Evolutionary conservation across 1,140 invertebrate genomes (phyloP), one percentile per base, ranked within the genome.

Genomic region (Apis cerana): DNA sequence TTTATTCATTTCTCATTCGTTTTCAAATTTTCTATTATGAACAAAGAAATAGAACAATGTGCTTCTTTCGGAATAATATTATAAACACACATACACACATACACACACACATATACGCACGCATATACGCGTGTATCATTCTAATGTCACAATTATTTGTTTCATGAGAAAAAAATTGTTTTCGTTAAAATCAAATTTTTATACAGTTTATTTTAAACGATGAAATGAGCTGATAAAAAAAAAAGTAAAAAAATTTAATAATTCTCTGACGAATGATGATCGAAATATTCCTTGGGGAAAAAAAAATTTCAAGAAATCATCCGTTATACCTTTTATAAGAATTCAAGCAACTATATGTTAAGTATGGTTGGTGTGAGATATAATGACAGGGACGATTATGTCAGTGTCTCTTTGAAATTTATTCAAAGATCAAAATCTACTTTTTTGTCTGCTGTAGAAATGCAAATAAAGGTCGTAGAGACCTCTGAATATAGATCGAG

Each of bases 361-460:
- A 70, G 67, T 58, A 69, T 27, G 15, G n/a, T 76, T 64, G 58
- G n/a, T 58, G 15, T 27, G 54, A 71, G 59, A 80, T 56, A 56
- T 75, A 54, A 85, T 59, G 79, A 88, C 72, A 75, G 15, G 1
- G 59, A 77, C 54, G 43, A 21, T 23, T 56, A 33, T 23, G 33
- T 33, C 76, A 61, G 86, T 89, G 89, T 88, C 71, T 70, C 88
- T 87, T 88, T 87, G 84, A 89, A 91, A 91, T 92, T 90, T 92
- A 92, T 91, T 89, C 65, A 77, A 82, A 90, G 91, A 91, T 92
- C 74, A 82, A 87, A 90, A 92, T 91, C 90, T 83, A 80, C 74
- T 68, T 52, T 61, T 71, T 54, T 72, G 70, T 86, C 85, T 59
- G 56, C 11, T 82, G 59, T 50, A 58, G 64, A 84, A 58, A 88